Base-by-base conservation (phyloP, 2,888 invertebrate species). In the Drosophila mimetica region DNA sequence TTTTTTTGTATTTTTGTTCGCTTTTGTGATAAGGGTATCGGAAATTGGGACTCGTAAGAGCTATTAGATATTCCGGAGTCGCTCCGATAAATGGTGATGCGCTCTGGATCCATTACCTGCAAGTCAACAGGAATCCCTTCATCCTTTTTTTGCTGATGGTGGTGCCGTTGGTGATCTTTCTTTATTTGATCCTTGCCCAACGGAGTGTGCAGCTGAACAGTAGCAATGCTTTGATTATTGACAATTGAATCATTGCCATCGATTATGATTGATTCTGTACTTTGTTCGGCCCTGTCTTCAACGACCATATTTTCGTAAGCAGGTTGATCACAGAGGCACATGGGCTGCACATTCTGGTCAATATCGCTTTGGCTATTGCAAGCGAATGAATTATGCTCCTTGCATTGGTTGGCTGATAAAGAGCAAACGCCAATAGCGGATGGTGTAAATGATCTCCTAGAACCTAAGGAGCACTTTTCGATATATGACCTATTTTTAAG, bases 301-400 rank as follows among this genome's bases (percentile, higher is more conserved):
- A 93, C 95, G 42, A 94, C 94, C 58, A 95, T 90, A 87, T 95
- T 94, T 89, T 95, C 94, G 89, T 94, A 94, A 65, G 92, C 89
- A 60, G 91, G 91, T 69, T 91, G 91, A 81, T 91, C 91, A 71
- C 90, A 91, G 77, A 89, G 89, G 75, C 89, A 90, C 81, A 90
- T 77, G 67, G 89, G 76, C 64, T 76, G 81, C 74, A 82, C 84
- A 54, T 72, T 73, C 69, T 85, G 78, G 77, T 88, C 85, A 88
- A 90, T 86, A 90, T 90, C 90, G 89, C 89, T 89, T 86, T 89
- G 86, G 89, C 90, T 89, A 77, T 89, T 89, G 84, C 90, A 89
- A 89, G 90, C 90, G 88, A 91, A 90, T 78, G 91, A 92, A 79
- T 92, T 91, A 90, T 92, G 91, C 66, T 91, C 86, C 76, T 91